These are phyloP conservation scores for Dilophus febrilis DNA, from an alignment of 2,888 invertebrate species.

Conservation along the genomic window DNA sequence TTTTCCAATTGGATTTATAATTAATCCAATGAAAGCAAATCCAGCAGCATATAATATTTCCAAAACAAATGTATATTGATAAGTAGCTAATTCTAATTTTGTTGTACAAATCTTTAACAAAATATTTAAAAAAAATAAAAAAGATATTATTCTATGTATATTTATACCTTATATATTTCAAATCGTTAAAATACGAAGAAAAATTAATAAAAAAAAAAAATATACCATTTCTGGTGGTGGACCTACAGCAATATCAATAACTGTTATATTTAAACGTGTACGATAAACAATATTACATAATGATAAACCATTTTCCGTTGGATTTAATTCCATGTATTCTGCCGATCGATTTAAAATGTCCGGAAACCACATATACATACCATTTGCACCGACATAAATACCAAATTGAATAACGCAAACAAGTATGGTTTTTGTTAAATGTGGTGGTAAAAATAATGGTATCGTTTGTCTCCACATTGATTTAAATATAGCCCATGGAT, in stretches of 20 bases:
- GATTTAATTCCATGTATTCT: constrained; percentile 17
- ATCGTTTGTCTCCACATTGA: constrained; percentile 25
- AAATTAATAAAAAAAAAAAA: no score
- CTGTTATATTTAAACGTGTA: constrained; percentile 7
- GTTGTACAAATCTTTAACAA: constrained; percentile 13
- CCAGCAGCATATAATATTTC: constrained; percentile 19
- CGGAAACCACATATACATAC: constrained; percentile 27
- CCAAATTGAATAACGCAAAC: constrained; percentile 23
- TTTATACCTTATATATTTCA: no score
- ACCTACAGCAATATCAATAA: neutral
- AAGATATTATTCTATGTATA: no score
- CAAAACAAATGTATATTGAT: constrained; percentile 17
- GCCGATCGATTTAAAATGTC: constrained; percentile 22
- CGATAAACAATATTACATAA: constrained; percentile 20
- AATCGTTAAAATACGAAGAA: no score
- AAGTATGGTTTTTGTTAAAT: constrained; percentile 18
- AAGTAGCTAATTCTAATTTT: constrained; percentile 20
- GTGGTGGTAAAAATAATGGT: constrained; percentile 21
- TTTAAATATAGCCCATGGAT: constrained; percentile 10
- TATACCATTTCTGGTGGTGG: neutral
- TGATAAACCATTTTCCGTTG: constrained; percentile 15
- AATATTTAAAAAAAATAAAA: no score
- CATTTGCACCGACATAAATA: constrained; percentile 21
- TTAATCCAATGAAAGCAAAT: constrained; percentile 18
- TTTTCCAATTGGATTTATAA: constrained; percentile 20